Evolutionary conservation across 2,888 invertebrate species (phyloP), one percentile per base, ranked within the genome.

Genomic region (Amphipyra tragopoginis): DNA sequence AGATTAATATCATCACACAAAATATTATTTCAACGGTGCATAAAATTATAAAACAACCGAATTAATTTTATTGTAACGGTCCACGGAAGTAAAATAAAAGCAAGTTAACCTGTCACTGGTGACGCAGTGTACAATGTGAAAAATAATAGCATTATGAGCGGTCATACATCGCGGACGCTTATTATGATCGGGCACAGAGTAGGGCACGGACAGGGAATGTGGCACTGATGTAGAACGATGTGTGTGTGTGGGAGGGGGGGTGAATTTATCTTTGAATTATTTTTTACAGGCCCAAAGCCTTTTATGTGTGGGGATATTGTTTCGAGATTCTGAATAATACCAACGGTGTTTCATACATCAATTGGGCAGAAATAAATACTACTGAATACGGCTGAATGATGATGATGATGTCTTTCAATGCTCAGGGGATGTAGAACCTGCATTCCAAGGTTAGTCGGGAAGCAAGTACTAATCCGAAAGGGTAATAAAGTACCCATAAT

Each of bases 101-200:
- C 44, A 38, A 51, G 13, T 26, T 55, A 44, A 71, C 54, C 71
- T 55, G 55, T 63, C 57, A 67, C 33, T 49, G 34, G 43, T 39
- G 43, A 58, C 55, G 67, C 42, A 49, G 14, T 56, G 69, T 73
- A 80, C 72, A 77, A 75, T 80, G 80, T 80, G 75, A 77, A 79
- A 79, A 83, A 82, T 81, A 82, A 81, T 79, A 79, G 64, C 65
- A 74, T 66, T 59, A 74, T 75, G 71, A 78, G 71, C 72, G 75
- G 67, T 65, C 72, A 79, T 84, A 80, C 75, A 78, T 84, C 69
- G 71, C 70, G 65, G 67, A 65, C 65, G 78, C 77, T 77, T 79
- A 71, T 82, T 82, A 83, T 72, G 52, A 64, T 65, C 49, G 59
- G 15, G 15, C 61, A 74, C 36, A 76, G 72, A 72, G 65, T 60